Evolutionary conservation across 2,888 invertebrate genomes (phyloP).

Genomic region (Cremastinae sp.): DNA sequence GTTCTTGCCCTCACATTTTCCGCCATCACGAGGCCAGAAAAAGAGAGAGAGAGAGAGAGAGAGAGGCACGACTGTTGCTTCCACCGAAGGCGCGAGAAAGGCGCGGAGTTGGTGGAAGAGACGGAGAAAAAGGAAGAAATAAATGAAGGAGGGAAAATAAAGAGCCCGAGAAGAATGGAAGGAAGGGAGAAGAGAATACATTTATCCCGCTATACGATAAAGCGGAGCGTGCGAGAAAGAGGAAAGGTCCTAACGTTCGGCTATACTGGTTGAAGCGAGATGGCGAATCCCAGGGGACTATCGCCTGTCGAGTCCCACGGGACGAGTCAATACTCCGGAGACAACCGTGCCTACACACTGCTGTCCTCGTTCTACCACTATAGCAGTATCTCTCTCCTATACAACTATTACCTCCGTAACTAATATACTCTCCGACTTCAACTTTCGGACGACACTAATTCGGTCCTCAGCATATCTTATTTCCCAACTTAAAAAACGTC

Average conservation of each 20-base stretch:
- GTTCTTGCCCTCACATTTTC: slow-evolving; percentile 39
- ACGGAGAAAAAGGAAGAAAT: slow-evolving; percentile 63
- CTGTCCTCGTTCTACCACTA: slow-evolving; percentile 44
- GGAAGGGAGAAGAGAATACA: slow-evolving; percentile 63
- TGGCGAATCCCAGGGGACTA: slow-evolving; percentile 79
- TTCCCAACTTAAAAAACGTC: slow-evolving; percentile 65
- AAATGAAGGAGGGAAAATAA: slow-evolving; percentile 31
- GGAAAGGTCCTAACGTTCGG: slow-evolving; percentile 37
- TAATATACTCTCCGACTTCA: slow-evolving; percentile 20
- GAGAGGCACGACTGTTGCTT: slow-evolving; percentile 40
- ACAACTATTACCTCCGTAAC: slow-evolving; percentile 37
- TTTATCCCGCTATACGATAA: slow-evolving; percentile 38
- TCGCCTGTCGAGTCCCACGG: slow-evolving; percentile 80
- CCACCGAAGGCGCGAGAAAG: slow-evolving; percentile 47
- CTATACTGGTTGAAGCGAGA: slow-evolving; percentile 68
- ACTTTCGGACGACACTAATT: slow-evolving; percentile 22
- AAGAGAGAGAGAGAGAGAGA: slow-evolving; percentile 25
- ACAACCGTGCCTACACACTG: slow-evolving; percentile 65
- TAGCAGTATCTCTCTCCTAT: slow-evolving; percentile 16
- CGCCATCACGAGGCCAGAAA: slow-evolving; percentile 17
- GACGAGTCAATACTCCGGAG: slow-evolving; percentile 80
- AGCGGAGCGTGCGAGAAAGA: slow-evolving; percentile 50
- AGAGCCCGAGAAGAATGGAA: slow-evolving; percentile 53
- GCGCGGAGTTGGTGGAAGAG: slow-evolving; percentile 54
- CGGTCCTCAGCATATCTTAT: slow-evolving; percentile 41